Conservation (phyloP, 2,888 invertebrate genomes). For the Catotricha subobsoleta region DNA sequence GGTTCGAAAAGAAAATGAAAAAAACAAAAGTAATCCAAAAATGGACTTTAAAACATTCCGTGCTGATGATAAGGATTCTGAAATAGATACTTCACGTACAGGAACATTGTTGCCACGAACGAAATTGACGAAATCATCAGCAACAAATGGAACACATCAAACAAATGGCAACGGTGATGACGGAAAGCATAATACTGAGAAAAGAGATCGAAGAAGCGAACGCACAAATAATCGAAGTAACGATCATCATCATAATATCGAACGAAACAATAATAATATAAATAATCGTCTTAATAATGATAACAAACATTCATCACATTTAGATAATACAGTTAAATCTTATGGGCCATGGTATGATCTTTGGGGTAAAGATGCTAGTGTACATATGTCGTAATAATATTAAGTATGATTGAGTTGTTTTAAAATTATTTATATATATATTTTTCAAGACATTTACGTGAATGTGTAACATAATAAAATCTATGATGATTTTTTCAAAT, state of each 20-base stretch:
- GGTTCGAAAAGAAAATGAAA: constrained; percentile 21
- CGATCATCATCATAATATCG: constrained; percentile 7
- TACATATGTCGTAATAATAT: constrained; percentile 17
- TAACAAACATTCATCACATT: neutral
- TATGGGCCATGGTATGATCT: constrained; percentile 82
- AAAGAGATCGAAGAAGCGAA: neutral
- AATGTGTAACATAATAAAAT: too few species aligned
- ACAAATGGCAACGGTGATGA: neutral
- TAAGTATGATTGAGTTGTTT: too few species aligned
- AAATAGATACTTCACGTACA: constrained; percentile 19
- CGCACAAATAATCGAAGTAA: neutral
- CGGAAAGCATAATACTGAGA: neutral
- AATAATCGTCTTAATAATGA: too few species aligned
- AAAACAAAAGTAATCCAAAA: constrained; percentile 26
- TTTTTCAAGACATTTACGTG: too few species aligned
- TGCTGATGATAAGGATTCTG: constrained; percentile 20
- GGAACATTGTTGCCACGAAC: constrained; percentile 43
- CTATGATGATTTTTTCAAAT: too few species aligned
- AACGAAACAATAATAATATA: neutral
- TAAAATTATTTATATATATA: too few species aligned
- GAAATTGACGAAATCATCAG: constrained; percentile 42
- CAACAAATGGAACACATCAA: constrained; percentile 17
- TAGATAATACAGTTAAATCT: constrained; percentile 33
- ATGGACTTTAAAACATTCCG: constrained; percentile 30
- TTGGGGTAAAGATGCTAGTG: constrained; percentile 59